Evolutionary conservation across 2,113 vertebrate species (phyloP).

Genomic region (Gymnogyps californianus): DNA sequence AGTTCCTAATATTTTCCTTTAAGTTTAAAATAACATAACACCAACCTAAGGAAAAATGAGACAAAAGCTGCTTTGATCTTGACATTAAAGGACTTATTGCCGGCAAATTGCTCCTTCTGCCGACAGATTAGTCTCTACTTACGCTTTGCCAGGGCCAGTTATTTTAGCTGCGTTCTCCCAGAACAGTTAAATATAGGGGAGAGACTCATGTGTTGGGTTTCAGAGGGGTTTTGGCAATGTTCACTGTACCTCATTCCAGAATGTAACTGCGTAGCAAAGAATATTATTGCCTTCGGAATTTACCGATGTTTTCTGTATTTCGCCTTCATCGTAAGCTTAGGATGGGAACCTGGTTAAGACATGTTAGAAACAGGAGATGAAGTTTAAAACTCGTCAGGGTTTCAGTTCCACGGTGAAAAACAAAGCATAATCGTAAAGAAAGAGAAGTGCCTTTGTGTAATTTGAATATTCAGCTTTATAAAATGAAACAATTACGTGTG

Average conservation of each 20-base stretch:
- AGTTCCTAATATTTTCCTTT: background rate
- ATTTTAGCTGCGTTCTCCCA: background rate
- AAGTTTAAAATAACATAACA: background rate
- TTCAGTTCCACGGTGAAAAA: background rate
- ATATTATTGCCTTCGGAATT: background rate
- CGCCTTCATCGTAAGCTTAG: background rate
- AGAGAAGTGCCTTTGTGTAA: background rate
- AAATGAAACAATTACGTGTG: background rate
- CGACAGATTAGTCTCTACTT: fast-evolving
- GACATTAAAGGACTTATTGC: background rate
- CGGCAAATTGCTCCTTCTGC: background rate
- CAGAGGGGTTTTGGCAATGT: background rate
- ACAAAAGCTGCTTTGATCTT: background rate
- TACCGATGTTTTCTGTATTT: background rate
- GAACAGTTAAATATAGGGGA: background rate
- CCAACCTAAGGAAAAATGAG: background rate
- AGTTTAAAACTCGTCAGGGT: background rate
- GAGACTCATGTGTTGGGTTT: background rate
- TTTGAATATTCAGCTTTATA: background rate
- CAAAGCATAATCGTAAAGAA: background rate
- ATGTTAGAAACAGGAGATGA: background rate
- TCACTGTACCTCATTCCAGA: background rate
- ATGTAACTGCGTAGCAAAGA: fast-evolving
- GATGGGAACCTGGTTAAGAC: background rate
- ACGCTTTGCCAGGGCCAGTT: fast-evolving